These are phyloP conservation scores for Esox masquinongy DNA, from an alignment of 2,797 vertebrate species.

Conservation along the genomic window DNA sequence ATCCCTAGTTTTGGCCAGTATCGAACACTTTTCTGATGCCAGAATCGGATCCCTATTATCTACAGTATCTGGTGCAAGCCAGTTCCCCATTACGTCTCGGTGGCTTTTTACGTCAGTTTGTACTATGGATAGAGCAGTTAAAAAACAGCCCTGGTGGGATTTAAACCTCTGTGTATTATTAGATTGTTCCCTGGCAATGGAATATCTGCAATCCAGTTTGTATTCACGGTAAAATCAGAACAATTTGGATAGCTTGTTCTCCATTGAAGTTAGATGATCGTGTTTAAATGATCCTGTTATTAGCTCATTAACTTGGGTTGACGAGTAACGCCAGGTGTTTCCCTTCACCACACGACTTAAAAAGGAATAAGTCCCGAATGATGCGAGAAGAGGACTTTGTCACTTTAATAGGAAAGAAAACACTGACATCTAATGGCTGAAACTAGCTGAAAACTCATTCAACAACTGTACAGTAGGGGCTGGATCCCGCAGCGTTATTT, in stretches of 20 bases:
- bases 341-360: neutral
- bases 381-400: neutral
- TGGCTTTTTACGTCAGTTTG: too few species aligned
- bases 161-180: neutral
- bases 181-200: neutral
- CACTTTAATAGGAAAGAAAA: constrained; percentile 31
- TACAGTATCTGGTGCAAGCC: too few species aligned
- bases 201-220: neutral
- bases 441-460: neutral
- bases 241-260: neutral
- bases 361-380: too few species aligned
- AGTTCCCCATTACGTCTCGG: too few species aligned
- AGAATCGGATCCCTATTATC: too few species aligned
- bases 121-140: neutral
- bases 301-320: neutral
- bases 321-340: neutral
- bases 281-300: neutral
- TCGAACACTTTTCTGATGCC: too few species aligned
- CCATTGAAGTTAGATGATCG: constrained; percentile 12
- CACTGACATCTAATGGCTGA: constrained; percentile 62
- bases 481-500: too few species aligned
- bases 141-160: constrained; percentile 9
- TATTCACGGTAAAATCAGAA: neutral
- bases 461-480: neutral
- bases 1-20: too few species aligned